Base-by-base conservation (phyloP, 2,113 vertebrate genomes). In the Sylvietta virens region DNA sequence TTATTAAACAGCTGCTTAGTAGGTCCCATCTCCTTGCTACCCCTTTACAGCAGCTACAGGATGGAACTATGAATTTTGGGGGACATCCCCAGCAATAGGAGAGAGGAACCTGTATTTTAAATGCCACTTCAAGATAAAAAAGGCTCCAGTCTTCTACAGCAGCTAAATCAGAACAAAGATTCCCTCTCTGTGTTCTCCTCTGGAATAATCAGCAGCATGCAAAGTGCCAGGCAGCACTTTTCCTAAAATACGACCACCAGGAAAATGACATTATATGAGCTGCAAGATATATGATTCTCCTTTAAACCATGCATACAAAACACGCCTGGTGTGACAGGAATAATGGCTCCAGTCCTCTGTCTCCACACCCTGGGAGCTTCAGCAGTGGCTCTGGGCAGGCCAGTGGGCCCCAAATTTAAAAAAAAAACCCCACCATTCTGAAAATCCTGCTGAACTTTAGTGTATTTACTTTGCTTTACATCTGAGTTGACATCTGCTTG, bases 181-280 rank as follows among this genome's bases (percentile, higher is more conserved):
- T 27, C 86, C 39, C 27, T 61, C 44, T 48, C 88, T 73, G 62
- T 27, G 71, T 15, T 70, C 13, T 7, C 85, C 86, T 70, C 56
- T 58, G 51, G 85, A 93, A 95, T 15, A 92, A 74, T 24, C 96
- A 95, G 86, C 79, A 80, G 91, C 82, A 62, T n/a, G 37, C 67
- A 90, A 92, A 94, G 82, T 88, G 92, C 92, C 54, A 92, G 72
- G 42, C 50, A 88, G 94, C 76, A 92, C 71, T 93, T 96, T 73
- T 40, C 42, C 86, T 93, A 90, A 96, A 96, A 94, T 83, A 95
- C 0, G 3, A 78, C 82, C 96, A 93, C 79, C 71, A 58, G 64
- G 67, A 58, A 88, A 95, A 86, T 74, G 88, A 92, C 94, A 88
- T 67, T 78, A 77, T 88, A 78, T 31, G 91, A 97, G 94, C 83